Conservation (phyloP, 2,888 invertebrate species). For the Phymatocera aterrima region DNA sequence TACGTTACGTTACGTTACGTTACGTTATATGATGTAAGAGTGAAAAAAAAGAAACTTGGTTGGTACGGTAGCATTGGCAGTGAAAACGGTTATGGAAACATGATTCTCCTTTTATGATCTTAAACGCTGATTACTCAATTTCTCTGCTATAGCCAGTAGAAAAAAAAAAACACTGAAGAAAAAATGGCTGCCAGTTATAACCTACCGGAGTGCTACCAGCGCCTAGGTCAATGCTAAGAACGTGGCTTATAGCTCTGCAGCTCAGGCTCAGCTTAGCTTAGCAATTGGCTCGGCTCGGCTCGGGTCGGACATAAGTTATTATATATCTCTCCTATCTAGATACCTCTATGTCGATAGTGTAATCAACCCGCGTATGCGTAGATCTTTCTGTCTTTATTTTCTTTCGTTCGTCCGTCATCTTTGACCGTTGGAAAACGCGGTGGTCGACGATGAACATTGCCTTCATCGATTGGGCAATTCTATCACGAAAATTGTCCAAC, state of each 20-base stretch:
- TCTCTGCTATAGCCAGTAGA: conserved; percentile 52
- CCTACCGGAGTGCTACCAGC: background rate
- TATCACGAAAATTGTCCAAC: too few relatives aligned
- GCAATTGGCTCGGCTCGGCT: too few relatives aligned
- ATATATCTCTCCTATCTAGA: too few relatives aligned
- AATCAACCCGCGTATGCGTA: too few relatives aligned
- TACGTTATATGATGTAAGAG: too few relatives aligned
- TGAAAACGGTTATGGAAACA: conserved; percentile 69
- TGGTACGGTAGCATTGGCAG: conserved; percentile 63
- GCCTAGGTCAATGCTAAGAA: conserved; percentile 39
- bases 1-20: background rate
- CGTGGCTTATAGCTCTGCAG: background rate
- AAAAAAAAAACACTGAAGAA: background rate
- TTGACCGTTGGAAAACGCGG: too few relatives aligned
- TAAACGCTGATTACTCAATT: conserved; percentile 66
- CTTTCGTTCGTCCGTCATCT: too few relatives aligned
- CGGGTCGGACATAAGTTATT: background rate
- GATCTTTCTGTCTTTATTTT: too few relatives aligned
- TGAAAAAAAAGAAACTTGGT: background rate
- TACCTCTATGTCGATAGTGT: too few relatives aligned
- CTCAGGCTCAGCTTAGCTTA: too few relatives aligned
- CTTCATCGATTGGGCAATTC: too few relatives aligned
- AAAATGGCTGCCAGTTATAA: conserved; percentile 3
- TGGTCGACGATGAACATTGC: too few relatives aligned
- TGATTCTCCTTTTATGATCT: conserved; percentile 67